Base-by-base conservation (phyloP, 2,888 invertebrate genomes). In the Anthrax anthrax region DNA sequence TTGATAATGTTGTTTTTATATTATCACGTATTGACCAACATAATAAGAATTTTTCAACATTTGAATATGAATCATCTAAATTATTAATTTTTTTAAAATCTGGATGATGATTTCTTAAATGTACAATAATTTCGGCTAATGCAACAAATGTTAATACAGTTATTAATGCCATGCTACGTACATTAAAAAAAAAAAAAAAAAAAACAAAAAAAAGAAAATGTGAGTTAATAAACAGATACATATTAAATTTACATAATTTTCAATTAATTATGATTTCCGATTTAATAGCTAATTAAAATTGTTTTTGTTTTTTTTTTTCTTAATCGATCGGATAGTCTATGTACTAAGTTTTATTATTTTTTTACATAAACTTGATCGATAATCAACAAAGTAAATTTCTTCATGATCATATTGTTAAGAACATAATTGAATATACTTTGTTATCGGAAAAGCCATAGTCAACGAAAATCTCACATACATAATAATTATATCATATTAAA, bases 21-120 rank as follows among this genome's bases (percentile, higher is more conserved):
- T 61, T 62, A 29, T 56, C 54, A 2, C 52, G 48, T 8, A 58
- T 43, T 14, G 57, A 57, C 51, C 61, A 61, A 46, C 62, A 60
- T 39, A 58, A 43, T 38, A 61, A 49, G 47, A 60, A 53, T 47
- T 54, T 51, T 45, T 57, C 56, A 18, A 56, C 39, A 16, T 42
- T 43, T 6, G 57, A 29, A 4, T 37, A 18, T 32, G 9, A 9
- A 17, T 29, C 37, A 38, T 37, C 37, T 32, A 3, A 14, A 34
- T n/a, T 14, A n/a, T 17, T 14, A 9, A 37, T 29, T 42, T 43
- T 38, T 54, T 54, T 38, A 13, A 47, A 14, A 43, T 50, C 27
- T 41, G 37, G 17, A 45, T 34, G 37, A 49, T 47, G 43, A 51
- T 46, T 43, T 37, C 54, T 42, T 46, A 55, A 19, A 49, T 55